phyloP scores from a whole-genome alignment of 2,888 invertebrate genomes.

The Epistrophella euchroma region DNA sequence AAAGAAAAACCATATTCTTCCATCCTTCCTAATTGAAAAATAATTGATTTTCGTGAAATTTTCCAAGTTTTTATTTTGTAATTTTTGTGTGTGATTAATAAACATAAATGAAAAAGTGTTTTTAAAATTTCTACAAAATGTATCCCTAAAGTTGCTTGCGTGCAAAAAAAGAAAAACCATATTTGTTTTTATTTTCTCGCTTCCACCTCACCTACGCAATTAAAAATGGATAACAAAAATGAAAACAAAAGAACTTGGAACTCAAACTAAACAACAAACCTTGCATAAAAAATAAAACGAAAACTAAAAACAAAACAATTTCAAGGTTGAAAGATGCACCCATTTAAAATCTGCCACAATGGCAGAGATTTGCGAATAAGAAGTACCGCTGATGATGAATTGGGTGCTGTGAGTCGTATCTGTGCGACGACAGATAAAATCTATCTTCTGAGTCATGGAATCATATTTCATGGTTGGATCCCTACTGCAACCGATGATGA shows the following conservation, averaged over 20 bases:
- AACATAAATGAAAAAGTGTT: background rate
- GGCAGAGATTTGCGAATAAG: conserved; percentile 46
- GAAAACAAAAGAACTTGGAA: conserved; percentile 32
- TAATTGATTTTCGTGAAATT: conserved; percentile 54
- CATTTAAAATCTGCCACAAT: conserved; percentile 58
- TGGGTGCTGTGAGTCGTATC: conserved; percentile 52
- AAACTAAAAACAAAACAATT: conserved; percentile 36
- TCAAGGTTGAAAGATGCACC: conserved; percentile 50
- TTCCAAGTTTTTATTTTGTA: conserved; percentile 1
- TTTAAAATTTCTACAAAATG: conserved; percentile 23
- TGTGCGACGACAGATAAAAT: conserved; percentile 49
- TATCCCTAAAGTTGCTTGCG: background rate
- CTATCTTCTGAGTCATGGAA: conserved; percentile 58
- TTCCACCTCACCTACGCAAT: conserved; percentile 45
- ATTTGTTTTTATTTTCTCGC: background rate
- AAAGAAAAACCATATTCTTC: conserved; percentile 12
- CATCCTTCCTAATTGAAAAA: conserved; percentile 7
- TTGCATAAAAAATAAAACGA: conserved; percentile 31
- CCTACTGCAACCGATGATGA: conserved; percentile 31
- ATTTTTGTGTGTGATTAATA: background rate
- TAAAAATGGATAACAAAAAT: conserved; percentile 39
- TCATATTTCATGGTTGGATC: conserved; percentile 32
- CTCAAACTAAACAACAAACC: conserved; percentile 5
- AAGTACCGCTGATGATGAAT: conserved; percentile 8
- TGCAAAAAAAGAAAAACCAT: background rate